Base-by-base conservation (phyloP, 2,113 vertebrate genomes). In the Brachypodius melanocephalos region DNA sequence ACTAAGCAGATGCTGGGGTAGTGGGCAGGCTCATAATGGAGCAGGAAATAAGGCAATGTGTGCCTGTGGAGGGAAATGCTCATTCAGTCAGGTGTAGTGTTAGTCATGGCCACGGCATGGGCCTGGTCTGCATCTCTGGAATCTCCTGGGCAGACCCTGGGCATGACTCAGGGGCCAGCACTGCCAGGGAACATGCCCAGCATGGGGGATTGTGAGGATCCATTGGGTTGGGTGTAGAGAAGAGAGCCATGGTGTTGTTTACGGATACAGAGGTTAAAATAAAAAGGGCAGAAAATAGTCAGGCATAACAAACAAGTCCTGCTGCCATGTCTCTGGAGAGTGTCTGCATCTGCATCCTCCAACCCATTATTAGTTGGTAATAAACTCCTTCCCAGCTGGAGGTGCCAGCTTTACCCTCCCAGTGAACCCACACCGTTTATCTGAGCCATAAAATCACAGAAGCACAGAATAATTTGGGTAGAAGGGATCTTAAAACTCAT, bases 191-290 rank as follows among this genome's bases (percentile, higher is more conserved):
- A 40, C 36, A 25, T 12, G 59, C 49, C 24, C 24, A 73, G 4
- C 1, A 2, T 0, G 0, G 4, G 13, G 54, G 25, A 19, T 1
- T 52, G 28, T 8, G 13, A 34, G 22, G 10, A 40, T 45, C 49
- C 46, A 28, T 9, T 31, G 45, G 42, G 18, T 1, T 57, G 54
- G 40, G 22, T 73, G 13, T 17, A 54, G 78, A 32, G 38, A 18
- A 24, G 72, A 76, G 45, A 73, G 72, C 26, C 26, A 10, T 25
- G 21, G 4, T 58, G 36, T 4, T 21, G 7, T 59, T 68, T 51
- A 48, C 79, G n/a, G 57, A 29, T 17, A 17, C 5, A 67, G 34
- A 52, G 6, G 28, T n/a, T 49, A 21, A 63, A 83, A 63, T 43
- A 43, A 52, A 62, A 43, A 48, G 45, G n/a, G 55, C 17, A 48